These are phyloP conservation scores for Andrena dorsata DNA, from an alignment of 2,888 invertebrate genomes.

Conservation along the genomic window DNA sequence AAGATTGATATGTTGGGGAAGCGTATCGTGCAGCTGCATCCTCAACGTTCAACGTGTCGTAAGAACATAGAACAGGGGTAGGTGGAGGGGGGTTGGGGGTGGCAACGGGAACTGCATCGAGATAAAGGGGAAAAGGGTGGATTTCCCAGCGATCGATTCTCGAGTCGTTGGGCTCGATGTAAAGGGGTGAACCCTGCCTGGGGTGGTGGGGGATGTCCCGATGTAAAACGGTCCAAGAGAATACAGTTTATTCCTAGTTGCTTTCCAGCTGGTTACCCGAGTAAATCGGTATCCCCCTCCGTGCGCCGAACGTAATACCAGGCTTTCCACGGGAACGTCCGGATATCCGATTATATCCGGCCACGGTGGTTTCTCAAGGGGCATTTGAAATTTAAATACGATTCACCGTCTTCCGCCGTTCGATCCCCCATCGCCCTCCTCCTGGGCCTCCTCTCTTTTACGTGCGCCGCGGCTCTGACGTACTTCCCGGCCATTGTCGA, in stretches of 20 bases:
- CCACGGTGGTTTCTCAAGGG: slow-evolving; percentile 69
- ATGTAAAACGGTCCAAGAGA: slow-evolving; percentile 35
- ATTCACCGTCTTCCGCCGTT: slow-evolving; percentile 63
- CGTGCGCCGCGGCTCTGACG: slow-evolving; percentile 3
- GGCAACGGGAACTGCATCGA: not conserved
- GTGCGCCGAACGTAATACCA: slow-evolving; percentile 61
- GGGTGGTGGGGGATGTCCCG: not conserved
- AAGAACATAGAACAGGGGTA: not conserved
- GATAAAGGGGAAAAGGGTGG: not conserved
- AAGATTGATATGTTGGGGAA: slow-evolving; percentile 8
- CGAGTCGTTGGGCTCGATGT: slow-evolving; percentile 9
- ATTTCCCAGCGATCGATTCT: slow-evolving; percentile 37
- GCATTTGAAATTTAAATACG: slow-evolving; percentile 80
- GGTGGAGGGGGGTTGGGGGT: not conserved
- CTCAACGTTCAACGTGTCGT: not conserved
- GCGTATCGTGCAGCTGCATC: not conserved
- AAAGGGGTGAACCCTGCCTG: slow-evolving; percentile 11
- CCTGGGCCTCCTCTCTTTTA: not conserved
- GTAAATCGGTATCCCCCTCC: slow-evolving; percentile 69
- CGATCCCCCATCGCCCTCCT: slow-evolving; percentile 28
- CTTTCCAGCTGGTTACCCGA: slow-evolving; percentile 67
- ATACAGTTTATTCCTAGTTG: slow-evolving; percentile 61
- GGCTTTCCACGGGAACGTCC: slow-evolving; percentile 74
- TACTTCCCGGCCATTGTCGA: slow-evolving; percentile 11
- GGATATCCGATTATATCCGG: slow-evolving; percentile 76